Conservation (phyloP, 2,797 vertebrate species). For the Myotis pilosus region DNA sequence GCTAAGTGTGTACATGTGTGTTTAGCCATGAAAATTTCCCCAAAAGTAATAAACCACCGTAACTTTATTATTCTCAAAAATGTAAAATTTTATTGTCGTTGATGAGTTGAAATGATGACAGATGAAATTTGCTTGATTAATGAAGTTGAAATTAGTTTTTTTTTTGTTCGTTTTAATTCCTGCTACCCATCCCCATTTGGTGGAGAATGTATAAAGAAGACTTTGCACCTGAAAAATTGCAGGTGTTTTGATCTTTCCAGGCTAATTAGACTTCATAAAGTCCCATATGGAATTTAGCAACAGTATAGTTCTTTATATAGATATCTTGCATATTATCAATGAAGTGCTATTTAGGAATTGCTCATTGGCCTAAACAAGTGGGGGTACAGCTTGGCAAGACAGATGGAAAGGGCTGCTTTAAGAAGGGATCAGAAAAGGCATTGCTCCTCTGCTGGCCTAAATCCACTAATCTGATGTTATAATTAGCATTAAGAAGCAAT, state of each 20-base stretch:
- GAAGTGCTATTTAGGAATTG: conserved; percentile 82
- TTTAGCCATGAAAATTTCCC: neutral
- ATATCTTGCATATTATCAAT: conserved; percentile 83
- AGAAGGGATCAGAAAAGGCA: conserved; percentile 84
- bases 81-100: neutral
- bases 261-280: conserved; percentile 79
- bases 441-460: conserved; percentile 83
- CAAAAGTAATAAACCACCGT: neutral
- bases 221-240: conserved; percentile 74
- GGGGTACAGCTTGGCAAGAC: conserved; percentile 82
- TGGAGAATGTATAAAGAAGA: neutral
- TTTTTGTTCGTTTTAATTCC: neutral
- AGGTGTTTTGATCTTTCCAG: conserved; percentile 70
- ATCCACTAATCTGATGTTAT: conserved; percentile 89
- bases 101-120: conserved; percentile 27
- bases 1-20: neutral
- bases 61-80: neutral
- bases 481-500: conserved; percentile 86
- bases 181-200: neutral
- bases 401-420: conserved; percentile 86
- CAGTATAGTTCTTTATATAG: conserved; percentile 82
- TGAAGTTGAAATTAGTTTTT: neutral
- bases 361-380: conserved; percentile 80
- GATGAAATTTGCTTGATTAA: conserved; percentile 5
- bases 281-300: conserved; percentile 79